These are phyloP conservation scores for Butorides virescens DNA, from an alignment of 2,113 vertebrate species.

Conservation along the genomic window DNA sequence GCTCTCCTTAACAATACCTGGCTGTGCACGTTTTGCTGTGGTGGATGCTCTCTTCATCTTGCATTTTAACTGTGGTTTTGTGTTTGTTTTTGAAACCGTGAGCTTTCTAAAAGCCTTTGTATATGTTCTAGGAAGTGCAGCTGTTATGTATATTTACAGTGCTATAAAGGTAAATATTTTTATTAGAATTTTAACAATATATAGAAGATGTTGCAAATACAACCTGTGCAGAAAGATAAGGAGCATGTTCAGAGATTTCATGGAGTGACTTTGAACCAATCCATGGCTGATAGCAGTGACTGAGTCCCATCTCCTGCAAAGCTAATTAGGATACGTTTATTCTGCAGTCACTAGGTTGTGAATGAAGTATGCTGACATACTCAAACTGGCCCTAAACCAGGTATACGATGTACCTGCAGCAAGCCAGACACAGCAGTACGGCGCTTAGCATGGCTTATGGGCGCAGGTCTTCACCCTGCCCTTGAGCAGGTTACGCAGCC, in stretches of 20 bases:
- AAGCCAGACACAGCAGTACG: background rate
- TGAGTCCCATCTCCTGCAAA: background rate
- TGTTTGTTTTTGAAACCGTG: background rate
- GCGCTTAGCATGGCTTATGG: background rate
- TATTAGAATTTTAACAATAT: background rate
- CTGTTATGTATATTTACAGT: background rate
- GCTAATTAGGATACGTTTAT: background rate
- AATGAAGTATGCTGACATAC: background rate
- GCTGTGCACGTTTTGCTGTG: background rate
- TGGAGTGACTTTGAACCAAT: background rate
- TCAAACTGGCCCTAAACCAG: background rate
- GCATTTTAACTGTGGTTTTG: background rate
- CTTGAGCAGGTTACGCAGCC: background rate
- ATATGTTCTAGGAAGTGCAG: background rate
- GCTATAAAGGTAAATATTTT: background rate
- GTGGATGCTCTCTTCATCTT: background rate
- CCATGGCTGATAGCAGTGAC: rapidly evolving
- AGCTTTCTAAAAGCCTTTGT: background rate
- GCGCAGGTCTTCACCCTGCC: background rate
- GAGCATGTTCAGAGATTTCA: background rate
- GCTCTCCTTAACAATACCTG: background rate
- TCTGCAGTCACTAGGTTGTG: background rate
- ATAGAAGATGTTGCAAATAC: background rate
- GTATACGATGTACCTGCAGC: background rate
- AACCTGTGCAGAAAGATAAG: background rate